Evolutionary conservation across 2,888 invertebrate species (phyloP).

Genomic region (Brachynemurus nebulosus): DNA sequence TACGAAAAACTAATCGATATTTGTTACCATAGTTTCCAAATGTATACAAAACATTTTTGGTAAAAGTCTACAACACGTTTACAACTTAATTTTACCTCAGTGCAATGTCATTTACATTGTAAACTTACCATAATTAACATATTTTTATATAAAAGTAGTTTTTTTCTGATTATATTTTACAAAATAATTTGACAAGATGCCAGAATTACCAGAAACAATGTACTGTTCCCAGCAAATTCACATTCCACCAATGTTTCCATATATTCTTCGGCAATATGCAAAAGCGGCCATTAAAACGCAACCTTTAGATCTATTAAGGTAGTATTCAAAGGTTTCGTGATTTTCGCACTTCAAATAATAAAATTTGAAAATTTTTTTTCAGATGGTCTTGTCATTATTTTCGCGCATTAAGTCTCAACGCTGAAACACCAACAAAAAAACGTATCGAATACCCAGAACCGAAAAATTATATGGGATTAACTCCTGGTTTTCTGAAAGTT

Average conservation of each 20-base stretch:
- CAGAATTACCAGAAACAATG: slow-evolving; percentile 51
- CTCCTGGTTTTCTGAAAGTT: slow-evolving; percentile 65
- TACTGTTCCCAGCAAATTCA: slow-evolving; percentile 72
- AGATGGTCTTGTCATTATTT: slow-evolving; percentile 78
- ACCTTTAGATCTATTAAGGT: slow-evolving; percentile 64
- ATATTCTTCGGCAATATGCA: slow-evolving; percentile 72
- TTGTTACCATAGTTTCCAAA: background rate
- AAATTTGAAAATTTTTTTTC: slow-evolving; percentile 10
- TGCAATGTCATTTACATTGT: no score
- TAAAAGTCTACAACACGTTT: no score
- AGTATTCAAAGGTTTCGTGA: no score
- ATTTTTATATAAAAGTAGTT: no score
- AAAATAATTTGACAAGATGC: slow-evolving; percentile 34
- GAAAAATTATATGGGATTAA: slow-evolving; percentile 56
- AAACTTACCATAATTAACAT: no score
- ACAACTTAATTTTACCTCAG: no score
- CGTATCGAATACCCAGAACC: slow-evolving; percentile 58
- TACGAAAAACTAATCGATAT: no score
- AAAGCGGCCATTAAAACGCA: slow-evolving; percentile 87
- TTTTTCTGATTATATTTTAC: no score
- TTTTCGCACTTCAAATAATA: no score
- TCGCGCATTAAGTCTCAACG: slow-evolving; percentile 57
- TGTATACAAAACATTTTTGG: background rate
- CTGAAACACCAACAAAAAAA: slow-evolving; percentile 70
- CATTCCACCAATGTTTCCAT: slow-evolving; percentile 70